phyloP scores from a whole-genome alignment of 2,888 invertebrate genomes.

The Deroplatys truncata region DNA sequence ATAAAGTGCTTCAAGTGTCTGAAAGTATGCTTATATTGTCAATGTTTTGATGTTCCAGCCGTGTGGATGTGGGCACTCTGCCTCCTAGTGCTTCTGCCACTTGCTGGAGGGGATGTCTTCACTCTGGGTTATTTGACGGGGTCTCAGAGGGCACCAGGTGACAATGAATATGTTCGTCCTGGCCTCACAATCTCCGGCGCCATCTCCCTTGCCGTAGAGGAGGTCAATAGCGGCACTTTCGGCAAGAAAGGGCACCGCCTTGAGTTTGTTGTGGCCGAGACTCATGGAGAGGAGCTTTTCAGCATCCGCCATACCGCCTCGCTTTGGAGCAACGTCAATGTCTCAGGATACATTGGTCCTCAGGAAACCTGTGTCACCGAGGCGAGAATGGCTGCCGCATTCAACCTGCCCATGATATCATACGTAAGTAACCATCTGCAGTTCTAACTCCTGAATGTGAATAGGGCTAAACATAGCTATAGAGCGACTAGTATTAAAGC shows the following conservation, averaged over 20 bases:
- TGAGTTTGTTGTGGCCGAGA: conserved; percentile 81
- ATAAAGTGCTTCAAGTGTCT: conserved; percentile 69
- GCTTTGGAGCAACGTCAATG: conserved; percentile 70
- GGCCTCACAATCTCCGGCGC: conserved; percentile 74
- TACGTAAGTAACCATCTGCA: conserved; percentile 66
- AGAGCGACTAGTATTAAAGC: no score
- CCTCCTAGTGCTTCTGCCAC: conserved; percentile 1
- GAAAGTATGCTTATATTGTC: conserved; percentile 55
- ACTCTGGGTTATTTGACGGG: conserved; percentile 45
- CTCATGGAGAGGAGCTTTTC: conserved; percentile 81
- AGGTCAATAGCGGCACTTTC: conserved; percentile 49
- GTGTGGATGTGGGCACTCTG: conserved; percentile 16
- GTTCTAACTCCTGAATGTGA: not conserved
- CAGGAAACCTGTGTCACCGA: conserved; percentile 91
- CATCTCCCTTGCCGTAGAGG: conserved; percentile 77
- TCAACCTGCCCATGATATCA: conserved; percentile 93
- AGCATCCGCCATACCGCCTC: conserved; percentile 83
- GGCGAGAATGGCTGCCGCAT: conserved; percentile 88
- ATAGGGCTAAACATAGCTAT: not conserved
- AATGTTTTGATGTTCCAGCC: not conserved
- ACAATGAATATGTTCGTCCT: conserved; percentile 75
- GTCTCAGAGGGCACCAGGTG: conserved; percentile 71
- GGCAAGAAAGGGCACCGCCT: conserved; percentile 65
- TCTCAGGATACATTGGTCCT: conserved; percentile 85
- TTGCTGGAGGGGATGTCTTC: conserved; percentile 18